These are phyloP conservation scores for Python bivittatus DNA, from an alignment of 2,113 vertebrate genomes.

Conservation along the genomic window DNA sequence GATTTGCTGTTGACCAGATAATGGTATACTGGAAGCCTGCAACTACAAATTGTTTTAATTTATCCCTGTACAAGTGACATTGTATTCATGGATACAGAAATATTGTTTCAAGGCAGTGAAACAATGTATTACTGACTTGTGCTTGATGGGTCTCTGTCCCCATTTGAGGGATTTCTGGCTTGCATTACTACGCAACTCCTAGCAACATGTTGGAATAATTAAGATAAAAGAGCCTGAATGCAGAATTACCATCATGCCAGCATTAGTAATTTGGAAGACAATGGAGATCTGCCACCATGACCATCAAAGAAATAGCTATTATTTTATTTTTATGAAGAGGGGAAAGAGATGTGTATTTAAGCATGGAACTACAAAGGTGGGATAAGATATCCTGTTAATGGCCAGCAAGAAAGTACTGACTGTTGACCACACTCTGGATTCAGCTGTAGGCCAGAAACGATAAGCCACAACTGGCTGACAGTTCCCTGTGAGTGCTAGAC, in stretches of 20 bases:
- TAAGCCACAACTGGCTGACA: not conserved
- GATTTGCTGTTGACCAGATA: not conserved
- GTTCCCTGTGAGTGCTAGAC: not conserved
- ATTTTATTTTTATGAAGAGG: not conserved
- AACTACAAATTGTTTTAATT: not conserved
- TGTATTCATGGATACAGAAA: not conserved
- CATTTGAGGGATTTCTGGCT: not conserved
- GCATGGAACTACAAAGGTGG: not conserved
- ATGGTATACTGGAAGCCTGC: not conserved
- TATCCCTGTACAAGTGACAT: not conserved
- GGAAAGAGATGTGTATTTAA: not conserved
- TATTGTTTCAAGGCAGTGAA: too few relatives aligned
- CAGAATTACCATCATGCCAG: not conserved
- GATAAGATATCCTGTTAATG: not conserved
- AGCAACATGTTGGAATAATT: not conserved
- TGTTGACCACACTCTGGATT: not conserved
- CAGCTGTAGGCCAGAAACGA: not conserved
- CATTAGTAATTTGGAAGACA: not conserved
- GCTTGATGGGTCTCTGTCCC: not conserved
- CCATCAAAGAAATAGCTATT: not conserved
- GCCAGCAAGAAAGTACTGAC: not conserved
- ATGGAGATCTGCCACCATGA: not conserved
- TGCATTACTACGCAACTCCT: not conserved
- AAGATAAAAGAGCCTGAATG: not conserved
- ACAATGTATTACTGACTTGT: not conserved